Conservation (phyloP, 2,888 invertebrate species). For the Synergus itoensis region DNA sequence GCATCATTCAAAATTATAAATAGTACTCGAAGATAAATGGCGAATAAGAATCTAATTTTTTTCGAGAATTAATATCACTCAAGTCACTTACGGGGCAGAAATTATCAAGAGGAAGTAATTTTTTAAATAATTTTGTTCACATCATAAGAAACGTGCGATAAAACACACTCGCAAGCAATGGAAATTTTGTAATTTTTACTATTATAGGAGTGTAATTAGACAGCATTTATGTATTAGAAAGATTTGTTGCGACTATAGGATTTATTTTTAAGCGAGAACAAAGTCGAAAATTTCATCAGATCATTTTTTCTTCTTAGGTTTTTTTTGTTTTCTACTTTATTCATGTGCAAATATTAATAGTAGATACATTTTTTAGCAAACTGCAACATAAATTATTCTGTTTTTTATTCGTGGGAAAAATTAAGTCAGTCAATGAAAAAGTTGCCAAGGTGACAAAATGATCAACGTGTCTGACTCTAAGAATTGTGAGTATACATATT, state of each 20-base stretch:
- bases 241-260: too few species aligned
- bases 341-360: too few species aligned
- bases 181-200: too few species aligned
- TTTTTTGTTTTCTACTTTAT: too few species aligned
- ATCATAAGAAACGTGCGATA: not conserved
- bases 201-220: too few species aligned
- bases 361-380: not conserved
- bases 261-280: not conserved
- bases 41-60: not conserved
- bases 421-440: not conserved
- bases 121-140: not conserved
- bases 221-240: too few species aligned
- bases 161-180: not conserved
- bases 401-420: not conserved
- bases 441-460: not conserved
- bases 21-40: slow-evolving; percentile 1
- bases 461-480: not conserved
- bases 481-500: too few species aligned
- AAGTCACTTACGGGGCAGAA: not conserved
- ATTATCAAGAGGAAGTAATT: not conserved
- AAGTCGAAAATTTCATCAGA: too few species aligned
- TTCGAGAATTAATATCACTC: not conserved
- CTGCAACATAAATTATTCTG: too few species aligned
- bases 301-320: too few species aligned
- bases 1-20: slow-evolving; percentile 22